Percentiles rank a stretch among this genome's conserved stretches.
phyloP scores from a whole-genome alignment of 1,140 invertebrate genomes.

The Hyles vespertilio region DNA sequence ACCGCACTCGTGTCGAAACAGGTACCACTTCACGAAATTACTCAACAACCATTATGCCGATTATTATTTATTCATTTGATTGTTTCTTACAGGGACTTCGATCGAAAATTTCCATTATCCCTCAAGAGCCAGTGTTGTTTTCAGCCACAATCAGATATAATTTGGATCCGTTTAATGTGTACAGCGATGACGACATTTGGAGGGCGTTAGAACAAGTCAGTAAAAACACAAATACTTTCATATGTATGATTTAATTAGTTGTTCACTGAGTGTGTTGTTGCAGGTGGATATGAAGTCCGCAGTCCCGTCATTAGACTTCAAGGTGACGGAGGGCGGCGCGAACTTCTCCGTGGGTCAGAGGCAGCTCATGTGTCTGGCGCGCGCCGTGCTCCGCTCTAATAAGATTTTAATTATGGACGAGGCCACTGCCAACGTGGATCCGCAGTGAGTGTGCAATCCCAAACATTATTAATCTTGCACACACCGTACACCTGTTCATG shows the following conservation, averaged over 20 bases:
- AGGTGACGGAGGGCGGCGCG: constrained; percentile 82
- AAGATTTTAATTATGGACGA: constrained; percentile 84
- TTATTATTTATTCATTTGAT: neutral
- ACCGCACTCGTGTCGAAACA: constrained; percentile 77
- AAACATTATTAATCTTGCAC: no score
- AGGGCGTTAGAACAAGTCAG: constrained; percentile 79
- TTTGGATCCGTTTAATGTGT: constrained; percentile 83
- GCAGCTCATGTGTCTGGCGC: constrained; percentile 89
- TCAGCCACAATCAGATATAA: constrained; percentile 83
- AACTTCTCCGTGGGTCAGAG: constrained; percentile 92
- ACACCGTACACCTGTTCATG: no score
- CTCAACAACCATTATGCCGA: neutral
- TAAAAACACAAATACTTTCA: constrained; percentile 14
- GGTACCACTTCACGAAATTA: constrained; percentile 39
- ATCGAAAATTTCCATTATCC: constrained; percentile 85
- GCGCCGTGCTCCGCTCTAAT: constrained; percentile 87
- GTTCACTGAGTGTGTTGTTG: constrained; percentile 9
- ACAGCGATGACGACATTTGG: constrained; percentile 81
- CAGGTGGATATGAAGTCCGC: constrained; percentile 78
- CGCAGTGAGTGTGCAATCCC: constrained; percentile 75
- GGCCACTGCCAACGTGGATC: constrained; percentile 84
- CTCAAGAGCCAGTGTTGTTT: constrained; percentile 85
- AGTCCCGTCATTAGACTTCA: constrained; percentile 77
- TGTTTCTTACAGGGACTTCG: constrained; percentile 45
- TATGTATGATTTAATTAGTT: no score